phyloP scores from a whole-genome alignment of 92 coral and sea anemone species.

The Epizoanthus scotinus region DNA sequence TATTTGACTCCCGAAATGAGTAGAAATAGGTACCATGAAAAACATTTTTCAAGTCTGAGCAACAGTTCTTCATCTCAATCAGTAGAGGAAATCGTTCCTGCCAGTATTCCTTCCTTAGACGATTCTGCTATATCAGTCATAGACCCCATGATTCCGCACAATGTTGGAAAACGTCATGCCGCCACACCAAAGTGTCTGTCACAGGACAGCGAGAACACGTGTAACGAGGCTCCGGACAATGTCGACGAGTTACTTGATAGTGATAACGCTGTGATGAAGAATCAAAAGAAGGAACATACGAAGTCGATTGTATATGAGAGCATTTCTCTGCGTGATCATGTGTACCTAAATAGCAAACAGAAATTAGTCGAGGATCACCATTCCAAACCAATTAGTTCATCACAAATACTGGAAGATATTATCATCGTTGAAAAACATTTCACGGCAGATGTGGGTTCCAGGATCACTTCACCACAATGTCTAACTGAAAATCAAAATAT shows the following conservation, averaged over 20 bases:
- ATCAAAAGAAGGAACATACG: not conserved
- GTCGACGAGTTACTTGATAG: not conserved
- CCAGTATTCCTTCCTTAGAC: slow-evolving; percentile 54
- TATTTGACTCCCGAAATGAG: not conserved
- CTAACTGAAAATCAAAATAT: not conserved
- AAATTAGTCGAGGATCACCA: not conserved
- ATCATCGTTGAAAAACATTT: not conserved
- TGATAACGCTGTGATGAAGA: not conserved
- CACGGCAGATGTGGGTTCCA: not conserved
- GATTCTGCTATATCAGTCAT: slow-evolving; percentile 28
- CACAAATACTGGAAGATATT: not conserved
- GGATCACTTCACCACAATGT: not conserved
- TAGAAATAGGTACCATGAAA: not conserved
- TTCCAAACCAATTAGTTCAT: not conserved
- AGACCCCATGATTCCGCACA: slow-evolving; percentile 56
- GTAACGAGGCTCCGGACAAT: not conserved
- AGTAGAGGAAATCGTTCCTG: slow-evolving; percentile 53
- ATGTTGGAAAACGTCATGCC: not conserved
- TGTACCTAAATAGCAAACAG: not conserved
- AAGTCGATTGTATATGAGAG: not conserved
- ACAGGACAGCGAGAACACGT: not conserved
- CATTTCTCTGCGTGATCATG: not conserved
- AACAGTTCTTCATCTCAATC: slow-evolving; percentile 37
- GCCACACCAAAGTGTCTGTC: not conserved
- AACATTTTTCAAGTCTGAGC: not conserved